Conservation (phyloP, 2,888 invertebrate species). For the Heteropelma amictum region DNA sequence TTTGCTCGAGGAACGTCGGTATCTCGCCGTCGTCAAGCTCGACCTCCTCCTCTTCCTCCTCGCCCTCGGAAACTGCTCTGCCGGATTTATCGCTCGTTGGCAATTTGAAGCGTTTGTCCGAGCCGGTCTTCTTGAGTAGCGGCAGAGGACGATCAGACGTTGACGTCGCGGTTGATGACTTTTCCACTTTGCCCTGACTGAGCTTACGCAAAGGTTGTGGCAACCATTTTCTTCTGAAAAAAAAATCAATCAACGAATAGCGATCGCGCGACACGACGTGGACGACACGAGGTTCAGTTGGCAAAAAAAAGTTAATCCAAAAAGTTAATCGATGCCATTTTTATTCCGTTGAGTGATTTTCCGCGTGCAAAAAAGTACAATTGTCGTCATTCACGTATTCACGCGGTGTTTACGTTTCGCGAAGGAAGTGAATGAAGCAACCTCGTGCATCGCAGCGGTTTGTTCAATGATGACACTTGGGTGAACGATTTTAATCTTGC, state of each 20-base stretch:
- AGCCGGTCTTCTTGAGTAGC: constrained; percentile 87
- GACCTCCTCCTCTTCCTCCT: constrained; percentile 77
- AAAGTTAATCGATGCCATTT: not conserved
- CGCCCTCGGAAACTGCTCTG: constrained; percentile 64
- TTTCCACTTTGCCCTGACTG: constrained; percentile 92
- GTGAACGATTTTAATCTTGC: constrained; percentile 34
- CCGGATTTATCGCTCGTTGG: constrained; percentile 70
- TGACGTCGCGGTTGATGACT: constrained; percentile 76
- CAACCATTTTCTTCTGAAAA: constrained; percentile 91
- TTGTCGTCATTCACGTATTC: constrained; percentile 33
- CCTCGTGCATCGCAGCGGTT: constrained; percentile 20
- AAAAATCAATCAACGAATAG: constrained; percentile 13
- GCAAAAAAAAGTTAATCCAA: too few species aligned
- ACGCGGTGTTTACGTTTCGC: constrained; percentile 28
- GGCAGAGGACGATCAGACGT: constrained; percentile 78
- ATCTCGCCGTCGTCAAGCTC: constrained; percentile 69
- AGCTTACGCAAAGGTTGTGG: constrained; percentile 92
- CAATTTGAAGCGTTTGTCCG: constrained; percentile 92
- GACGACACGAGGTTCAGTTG: too few species aligned
- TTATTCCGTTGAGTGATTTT: constrained; percentile 12
- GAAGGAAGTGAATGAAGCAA: constrained; percentile 38
- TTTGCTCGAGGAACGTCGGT: constrained; percentile 77
- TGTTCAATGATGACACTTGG: constrained; percentile 29
- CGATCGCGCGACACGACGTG: not conserved
- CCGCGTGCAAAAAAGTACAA: not conserved